These are phyloP conservation scores for Pristionchus mayeri DNA, from an alignment of 2,888 invertebrate genomes.

Conservation along the genomic window DNA sequence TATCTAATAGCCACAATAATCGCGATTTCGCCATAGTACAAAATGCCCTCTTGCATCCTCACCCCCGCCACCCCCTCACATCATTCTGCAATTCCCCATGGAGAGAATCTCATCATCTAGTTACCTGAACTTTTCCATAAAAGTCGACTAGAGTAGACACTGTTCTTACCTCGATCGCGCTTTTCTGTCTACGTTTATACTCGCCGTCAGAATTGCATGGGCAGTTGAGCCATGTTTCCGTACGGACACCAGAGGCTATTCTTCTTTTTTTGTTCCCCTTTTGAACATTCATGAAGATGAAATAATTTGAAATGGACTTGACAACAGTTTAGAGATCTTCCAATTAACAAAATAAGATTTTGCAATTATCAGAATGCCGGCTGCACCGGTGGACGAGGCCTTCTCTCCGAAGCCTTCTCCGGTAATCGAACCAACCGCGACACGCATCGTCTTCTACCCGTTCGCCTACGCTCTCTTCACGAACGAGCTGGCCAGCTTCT, in stretches of 20 bases:
- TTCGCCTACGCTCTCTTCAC: conserved; percentile 74
- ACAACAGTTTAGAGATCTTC: no score
- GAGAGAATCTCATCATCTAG: no score
- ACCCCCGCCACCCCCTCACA: no score
- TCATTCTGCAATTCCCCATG: no score
- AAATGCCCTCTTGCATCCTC: no score
- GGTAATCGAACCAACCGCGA: neutral
- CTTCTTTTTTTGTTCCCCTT: no score
- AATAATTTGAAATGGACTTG: neutral
- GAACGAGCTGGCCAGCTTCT: conserved; percentile 64
- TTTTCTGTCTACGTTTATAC: neutral
- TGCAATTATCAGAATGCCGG: conserved; percentile 23
- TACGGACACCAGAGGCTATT: neutral
- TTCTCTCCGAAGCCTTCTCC: neutral
- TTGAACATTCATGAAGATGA: neutral
- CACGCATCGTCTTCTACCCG: conserved; percentile 69
- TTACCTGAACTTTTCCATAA: no score
- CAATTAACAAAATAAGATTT: no score
- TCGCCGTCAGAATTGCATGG: neutral
- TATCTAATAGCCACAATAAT: no score
- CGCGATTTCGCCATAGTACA: no score
- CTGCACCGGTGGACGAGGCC: neutral
- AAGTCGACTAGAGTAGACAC: no score
- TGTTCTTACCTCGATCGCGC: neutral
- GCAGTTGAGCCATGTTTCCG: neutral